phyloP scores from a whole-genome alignment of 2,797 vertebrate genomes.

The Emys orbicularis region DNA sequence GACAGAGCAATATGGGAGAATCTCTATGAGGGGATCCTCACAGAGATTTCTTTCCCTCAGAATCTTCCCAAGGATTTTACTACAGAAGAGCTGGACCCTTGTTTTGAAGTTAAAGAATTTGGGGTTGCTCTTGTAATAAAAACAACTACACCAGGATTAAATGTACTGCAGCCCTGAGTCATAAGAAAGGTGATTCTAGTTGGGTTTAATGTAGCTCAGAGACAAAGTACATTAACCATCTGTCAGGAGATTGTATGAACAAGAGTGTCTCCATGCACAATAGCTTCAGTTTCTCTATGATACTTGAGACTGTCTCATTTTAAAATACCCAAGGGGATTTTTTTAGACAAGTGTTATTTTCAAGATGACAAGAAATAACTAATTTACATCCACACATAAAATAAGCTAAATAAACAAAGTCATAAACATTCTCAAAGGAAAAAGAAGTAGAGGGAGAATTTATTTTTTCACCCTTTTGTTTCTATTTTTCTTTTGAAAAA shows the following conservation, averaged over 20 bases:
- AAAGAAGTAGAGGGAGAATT: background rate
- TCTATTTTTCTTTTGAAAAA: background rate
- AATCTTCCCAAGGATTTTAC: background rate
- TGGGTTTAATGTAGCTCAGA: fast-evolving
- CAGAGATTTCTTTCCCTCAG: background rate
- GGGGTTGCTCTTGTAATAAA: background rate
- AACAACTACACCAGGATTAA: background rate
- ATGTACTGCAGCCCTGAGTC: background rate
- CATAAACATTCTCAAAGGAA: background rate
- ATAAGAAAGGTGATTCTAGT: background rate
- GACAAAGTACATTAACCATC: background rate
- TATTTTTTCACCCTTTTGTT: background rate
- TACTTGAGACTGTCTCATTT: background rate
- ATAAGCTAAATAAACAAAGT: background rate
- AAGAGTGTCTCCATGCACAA: background rate
- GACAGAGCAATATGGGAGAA: background rate
- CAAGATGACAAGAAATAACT: background rate
- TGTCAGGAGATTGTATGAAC: background rate
- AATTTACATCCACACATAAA: background rate
- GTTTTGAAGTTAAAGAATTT: background rate
- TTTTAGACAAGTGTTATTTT: background rate
- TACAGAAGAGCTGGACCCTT: background rate
- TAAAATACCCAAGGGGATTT: background rate
- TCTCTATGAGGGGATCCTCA: background rate
- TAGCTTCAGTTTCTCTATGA: background rate